These are phyloP conservation scores for Sternarchorhynchus goeldii DNA, from an alignment of 2,797 vertebrate genomes.

Conservation along the genomic window DNA sequence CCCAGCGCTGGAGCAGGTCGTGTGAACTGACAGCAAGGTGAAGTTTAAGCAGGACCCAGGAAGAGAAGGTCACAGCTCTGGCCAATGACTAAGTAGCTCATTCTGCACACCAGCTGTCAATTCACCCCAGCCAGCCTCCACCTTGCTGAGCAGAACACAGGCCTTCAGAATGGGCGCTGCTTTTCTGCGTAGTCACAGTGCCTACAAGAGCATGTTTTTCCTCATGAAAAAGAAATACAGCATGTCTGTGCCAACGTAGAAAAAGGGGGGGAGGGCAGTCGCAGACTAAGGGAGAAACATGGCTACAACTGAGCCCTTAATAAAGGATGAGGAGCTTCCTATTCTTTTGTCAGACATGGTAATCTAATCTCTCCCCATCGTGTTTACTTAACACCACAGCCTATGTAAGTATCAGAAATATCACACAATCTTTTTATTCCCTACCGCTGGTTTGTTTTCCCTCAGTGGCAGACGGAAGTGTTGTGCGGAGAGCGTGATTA, in stretches of 20 bases:
- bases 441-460: constrained; percentile 59
- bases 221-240: neutral
- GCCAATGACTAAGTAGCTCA: constrained; percentile 49
- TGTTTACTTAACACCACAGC: constrained; percentile 66
- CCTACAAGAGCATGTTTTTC: neutral
- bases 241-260: constrained; percentile 1
- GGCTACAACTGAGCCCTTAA: constrained; percentile 51
- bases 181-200: neutral
- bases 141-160: too few relatives aligned
- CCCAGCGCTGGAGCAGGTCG: constrained; percentile 11
- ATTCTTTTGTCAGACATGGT: constrained; percentile 54
- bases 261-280: constrained; percentile 21
- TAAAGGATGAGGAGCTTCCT: constrained; percentile 50
- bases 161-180: too few relatives aligned
- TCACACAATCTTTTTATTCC: constrained; percentile 53
- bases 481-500: constrained; percentile 57
- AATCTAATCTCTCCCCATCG: constrained; percentile 64
- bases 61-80: constrained; percentile 3
- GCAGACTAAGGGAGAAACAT: constrained; percentile 38
- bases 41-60: neutral
- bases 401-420: constrained; percentile 46
- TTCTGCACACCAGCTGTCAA: constrained; percentile 43
- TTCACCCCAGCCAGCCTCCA: constrained; percentile 12
- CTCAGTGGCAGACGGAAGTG: constrained; percentile 54
- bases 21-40: constrained; percentile 23